Percentiles rank a stretch among this genome's conserved stretches.
Conservation (phyloP, 2,888 invertebrate species). For the Drosophila siamana region DNA sequence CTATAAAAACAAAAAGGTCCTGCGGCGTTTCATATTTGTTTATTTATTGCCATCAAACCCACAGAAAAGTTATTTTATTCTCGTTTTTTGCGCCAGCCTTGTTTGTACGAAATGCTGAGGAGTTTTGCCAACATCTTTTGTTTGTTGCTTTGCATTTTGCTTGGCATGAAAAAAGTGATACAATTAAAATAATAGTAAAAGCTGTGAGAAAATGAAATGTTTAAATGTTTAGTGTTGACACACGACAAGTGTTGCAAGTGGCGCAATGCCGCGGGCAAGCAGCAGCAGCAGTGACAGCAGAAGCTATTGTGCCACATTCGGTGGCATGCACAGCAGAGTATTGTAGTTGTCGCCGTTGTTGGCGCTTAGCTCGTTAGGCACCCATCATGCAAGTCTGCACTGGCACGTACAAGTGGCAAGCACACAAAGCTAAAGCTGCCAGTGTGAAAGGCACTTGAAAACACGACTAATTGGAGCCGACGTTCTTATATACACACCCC, state of each 20-base stretch:
- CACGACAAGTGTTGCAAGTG: constrained; percentile 45
- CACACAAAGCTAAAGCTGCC: constrained; percentile 37
- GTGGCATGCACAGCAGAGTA: constrained; percentile 12
- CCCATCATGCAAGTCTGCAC: constrained; percentile 51
- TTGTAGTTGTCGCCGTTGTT: constrained; percentile 45
- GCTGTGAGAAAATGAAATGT: constrained; percentile 39
- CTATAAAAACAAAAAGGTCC: constrained; percentile 59
- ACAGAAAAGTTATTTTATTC: constrained; percentile 15
- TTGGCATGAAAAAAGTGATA: constrained; percentile 26
- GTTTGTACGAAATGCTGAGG: constrained; percentile 47
- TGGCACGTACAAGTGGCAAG: constrained; percentile 61
- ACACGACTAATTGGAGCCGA: constrained; percentile 74
- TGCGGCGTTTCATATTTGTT: constrained; percentile 65
- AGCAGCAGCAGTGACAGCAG: constrained; percentile 38
- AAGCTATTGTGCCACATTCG: constrained; percentile 60
- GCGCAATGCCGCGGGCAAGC: constrained; percentile 52
- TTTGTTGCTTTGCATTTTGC: constrained; percentile 53
- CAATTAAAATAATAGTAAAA: constrained; percentile 53
- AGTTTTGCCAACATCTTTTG: constrained; percentile 17
- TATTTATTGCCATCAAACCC: constrained; percentile 63
- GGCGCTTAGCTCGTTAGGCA: constrained; percentile 69
- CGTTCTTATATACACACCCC: constrained; percentile 41
- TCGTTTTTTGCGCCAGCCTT: background rate
- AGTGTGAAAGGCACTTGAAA: constrained; percentile 70
- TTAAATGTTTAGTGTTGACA: constrained; percentile 65